These are phyloP conservation scores for Oryzias dopingdopingensis DNA, from an alignment of 2,797 vertebrate genomes.

Conservation along the genomic window DNA sequence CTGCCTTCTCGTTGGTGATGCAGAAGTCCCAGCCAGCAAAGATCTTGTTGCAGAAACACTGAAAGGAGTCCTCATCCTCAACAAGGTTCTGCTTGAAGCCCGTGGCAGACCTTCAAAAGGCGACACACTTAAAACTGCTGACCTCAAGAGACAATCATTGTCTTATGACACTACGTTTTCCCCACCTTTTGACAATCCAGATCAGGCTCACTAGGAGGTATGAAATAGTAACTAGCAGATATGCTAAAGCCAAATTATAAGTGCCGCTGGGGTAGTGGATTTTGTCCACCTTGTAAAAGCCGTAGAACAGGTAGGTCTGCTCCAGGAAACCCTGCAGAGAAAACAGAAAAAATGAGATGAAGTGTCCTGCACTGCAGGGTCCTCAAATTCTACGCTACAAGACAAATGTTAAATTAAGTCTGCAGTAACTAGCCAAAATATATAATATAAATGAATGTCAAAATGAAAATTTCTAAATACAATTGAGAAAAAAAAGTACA, in stretches of 20 bases:
- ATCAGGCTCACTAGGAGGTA: constrained; percentile 89
- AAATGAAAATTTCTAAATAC: too few species aligned
- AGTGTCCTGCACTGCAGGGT: too few species aligned
- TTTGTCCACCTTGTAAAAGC: constrained; percentile 83
- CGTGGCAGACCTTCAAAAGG: constrained; percentile 79
- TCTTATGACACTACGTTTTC: not conserved
- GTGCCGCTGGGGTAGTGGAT: constrained; percentile 65
- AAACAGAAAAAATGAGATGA: constrained; percentile 11
- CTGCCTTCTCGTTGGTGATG: constrained; percentile 84
- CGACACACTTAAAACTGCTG: not conserved
- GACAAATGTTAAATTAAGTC: too few species aligned
- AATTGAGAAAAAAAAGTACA: too few species aligned
- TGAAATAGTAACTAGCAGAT: constrained; percentile 84
- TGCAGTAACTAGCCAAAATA: too few species aligned
- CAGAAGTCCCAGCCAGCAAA: constrained; percentile 98
- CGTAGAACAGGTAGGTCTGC: constrained; percentile 91
- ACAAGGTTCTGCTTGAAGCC: constrained; percentile 90
- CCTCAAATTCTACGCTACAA: too few species aligned
- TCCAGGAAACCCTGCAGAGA: constrained; percentile 88
- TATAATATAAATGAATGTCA: too few species aligned
- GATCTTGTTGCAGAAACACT: constrained; percentile 97
- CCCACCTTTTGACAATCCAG: constrained; percentile 93
- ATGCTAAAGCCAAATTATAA: constrained; percentile 89
- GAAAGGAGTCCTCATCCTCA: constrained; percentile 86
- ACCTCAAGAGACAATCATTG: fast-evolving